Evolutionary conservation across 2,113 vertebrate species (phyloP).

Genomic region (Synchiropus splendidus): DNA sequence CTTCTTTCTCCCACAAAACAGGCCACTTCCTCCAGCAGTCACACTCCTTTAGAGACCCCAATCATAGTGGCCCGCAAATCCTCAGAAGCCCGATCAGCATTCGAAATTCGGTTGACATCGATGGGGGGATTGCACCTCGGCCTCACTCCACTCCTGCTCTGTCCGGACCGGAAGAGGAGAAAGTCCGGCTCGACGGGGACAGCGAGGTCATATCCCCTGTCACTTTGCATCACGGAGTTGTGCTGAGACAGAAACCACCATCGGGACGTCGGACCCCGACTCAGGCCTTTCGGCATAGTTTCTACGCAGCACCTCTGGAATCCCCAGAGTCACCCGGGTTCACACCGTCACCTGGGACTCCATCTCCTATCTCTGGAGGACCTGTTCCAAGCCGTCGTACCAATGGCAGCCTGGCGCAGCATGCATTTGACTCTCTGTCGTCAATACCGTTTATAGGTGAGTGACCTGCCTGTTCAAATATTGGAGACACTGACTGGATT

Average conservation of each 20-base stretch:
- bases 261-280: constrained; percentile 54
- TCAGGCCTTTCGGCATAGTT: constrained; percentile 61
- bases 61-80: constrained; percentile 65
- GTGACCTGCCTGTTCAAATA: too few relatives aligned
- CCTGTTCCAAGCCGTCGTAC: constrained; percentile 13
- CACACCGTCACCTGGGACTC: constrained; percentile 13
- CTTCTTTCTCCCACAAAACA: constrained; percentile 76
- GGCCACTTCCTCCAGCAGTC: constrained; percentile 75
- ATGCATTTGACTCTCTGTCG: constrained; percentile 80
- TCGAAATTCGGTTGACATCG: constrained; percentile 31
- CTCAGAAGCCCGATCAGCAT: constrained; percentile 37
- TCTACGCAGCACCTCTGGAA: constrained; percentile 60
- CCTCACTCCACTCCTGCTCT: constrained; percentile 21
- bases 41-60: constrained; percentile 75
- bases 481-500: too few relatives aligned
- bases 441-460: constrained; percentile 92
- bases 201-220: constrained; percentile 28
- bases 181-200: neutral
- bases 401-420: constrained; percentile 66
- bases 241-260: constrained; percentile 77
- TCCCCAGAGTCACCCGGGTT: constrained; percentile 57
- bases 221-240: constrained; percentile 61
- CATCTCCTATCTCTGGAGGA: constrained; percentile 15
- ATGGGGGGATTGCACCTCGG: constrained; percentile 1
- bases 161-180: constrained; percentile 23